phyloP scores from a whole-genome alignment of 2,888 invertebrate genomes.

The Lydus trimaculatus region DNA sequence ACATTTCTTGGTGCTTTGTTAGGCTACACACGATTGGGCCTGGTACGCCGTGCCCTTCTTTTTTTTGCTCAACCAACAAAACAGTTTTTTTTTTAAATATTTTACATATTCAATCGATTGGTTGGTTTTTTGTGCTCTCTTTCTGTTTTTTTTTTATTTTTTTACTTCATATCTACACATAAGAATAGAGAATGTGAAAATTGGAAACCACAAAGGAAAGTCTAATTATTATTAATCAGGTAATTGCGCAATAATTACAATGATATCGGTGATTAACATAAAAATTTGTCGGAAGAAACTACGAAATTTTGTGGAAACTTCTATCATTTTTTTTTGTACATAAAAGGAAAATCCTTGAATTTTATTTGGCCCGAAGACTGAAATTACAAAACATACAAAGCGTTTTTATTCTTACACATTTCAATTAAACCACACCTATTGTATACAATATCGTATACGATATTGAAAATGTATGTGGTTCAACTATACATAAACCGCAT shows the following conservation, averaged over 20 bases:
- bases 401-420: not conserved
- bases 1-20: conserved; percentile 9
- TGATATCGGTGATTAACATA: not conserved
- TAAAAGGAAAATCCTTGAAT: not conserved
- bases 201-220: not conserved
- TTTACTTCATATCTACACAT: no score
- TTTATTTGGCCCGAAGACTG: not conserved
- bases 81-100: conserved; percentile 8
- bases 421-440: conserved; percentile 11
- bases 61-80: conserved; percentile 8
- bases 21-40: conserved; percentile 14
- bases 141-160: no score
- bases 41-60: conserved; percentile 18
- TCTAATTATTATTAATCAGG: not conserved
- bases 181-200: not conserved
- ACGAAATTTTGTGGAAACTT: not conserved
- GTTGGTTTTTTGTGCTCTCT: not conserved
- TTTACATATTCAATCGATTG: conserved; percentile 12
- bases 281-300: not conserved
- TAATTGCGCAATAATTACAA: not conserved
- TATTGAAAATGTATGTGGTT: not conserved
- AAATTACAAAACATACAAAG: not conserved
- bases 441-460: no score
- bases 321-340: not conserved
- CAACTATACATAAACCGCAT: not conserved